Evolutionary conservation across 92 coral and sea anemone genomes (phyloP).

Genomic region (Hydrozoanthus gracilis): DNA sequence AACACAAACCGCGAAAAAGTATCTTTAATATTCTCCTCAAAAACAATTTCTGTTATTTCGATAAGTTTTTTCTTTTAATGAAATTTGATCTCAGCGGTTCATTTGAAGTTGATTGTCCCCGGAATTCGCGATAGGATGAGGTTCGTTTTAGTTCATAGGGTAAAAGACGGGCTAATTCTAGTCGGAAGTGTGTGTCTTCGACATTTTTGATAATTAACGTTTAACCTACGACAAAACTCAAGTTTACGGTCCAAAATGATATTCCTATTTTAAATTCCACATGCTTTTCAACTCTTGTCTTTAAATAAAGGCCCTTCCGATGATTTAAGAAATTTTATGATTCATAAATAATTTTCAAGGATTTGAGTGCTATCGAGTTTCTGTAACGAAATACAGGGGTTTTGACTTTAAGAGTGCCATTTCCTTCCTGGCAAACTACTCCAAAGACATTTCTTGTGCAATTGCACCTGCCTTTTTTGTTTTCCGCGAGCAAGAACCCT

Average conservation of each 20-base stretch:
- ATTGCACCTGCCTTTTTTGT: conserved; percentile 14
- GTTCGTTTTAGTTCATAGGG: neutral
- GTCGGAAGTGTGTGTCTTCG: conserved; percentile 23
- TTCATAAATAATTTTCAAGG: conserved; percentile 1
- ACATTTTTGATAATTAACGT: conserved; percentile 21
- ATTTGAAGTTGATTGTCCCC: conserved; percentile 10
- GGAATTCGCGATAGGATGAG: neutral
- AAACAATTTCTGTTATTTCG: neutral
- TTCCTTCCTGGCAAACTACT: neutral
- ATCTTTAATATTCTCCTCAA: neutral
- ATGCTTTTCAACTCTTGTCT: neutral
- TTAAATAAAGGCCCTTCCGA: neutral
- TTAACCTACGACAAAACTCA: neutral
- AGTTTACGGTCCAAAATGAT: neutral
- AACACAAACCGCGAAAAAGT: neutral
- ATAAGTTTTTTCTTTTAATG: neutral
- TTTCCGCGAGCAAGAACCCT: neutral
- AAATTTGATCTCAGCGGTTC: neutral
- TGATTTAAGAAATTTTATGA: neutral
- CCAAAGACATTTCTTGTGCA: neutral
- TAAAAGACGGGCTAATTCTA: neutral
- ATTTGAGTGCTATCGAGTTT: conserved; percentile 3
- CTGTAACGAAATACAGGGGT: conserved; percentile 7
- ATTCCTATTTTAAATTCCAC: neutral
- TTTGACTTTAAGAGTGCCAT: neutral